Evolutionary conservation across 2,113 vertebrate genomes (phyloP).

Genomic region (Apodemus speciosus): DNA sequence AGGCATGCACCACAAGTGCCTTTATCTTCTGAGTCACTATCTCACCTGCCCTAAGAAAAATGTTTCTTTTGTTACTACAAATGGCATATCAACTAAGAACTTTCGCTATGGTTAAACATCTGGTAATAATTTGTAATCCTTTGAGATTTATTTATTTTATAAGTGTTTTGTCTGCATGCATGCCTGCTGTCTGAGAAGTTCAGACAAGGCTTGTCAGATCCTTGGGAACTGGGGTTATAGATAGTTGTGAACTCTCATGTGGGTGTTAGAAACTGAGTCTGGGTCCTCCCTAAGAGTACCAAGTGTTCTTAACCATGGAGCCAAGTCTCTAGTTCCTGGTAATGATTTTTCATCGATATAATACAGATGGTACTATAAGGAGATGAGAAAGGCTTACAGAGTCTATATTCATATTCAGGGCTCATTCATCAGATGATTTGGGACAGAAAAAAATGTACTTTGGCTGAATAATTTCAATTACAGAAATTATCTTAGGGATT

Average conservation of each 20-base stretch:
- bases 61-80: constrained; percentile 18
- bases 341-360: constrained; percentile 9
- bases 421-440: background rate
- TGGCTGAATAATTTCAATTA: background rate
- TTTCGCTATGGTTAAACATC: background rate
- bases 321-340: background rate
- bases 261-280: background rate
- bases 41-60: background rate
- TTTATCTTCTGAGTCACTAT: background rate
- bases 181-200: background rate
- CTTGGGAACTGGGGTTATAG: background rate
- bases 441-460: background rate
- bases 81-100: background rate
- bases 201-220: background rate
- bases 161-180: background rate
- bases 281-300: background rate
- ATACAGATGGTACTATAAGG: background rate
- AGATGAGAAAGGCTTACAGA: background rate
- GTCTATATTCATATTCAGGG: background rate
- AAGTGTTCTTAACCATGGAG: background rate
- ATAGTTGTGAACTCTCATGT: background rate
- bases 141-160: background rate
- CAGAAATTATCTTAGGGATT: background rate
- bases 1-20: background rate
- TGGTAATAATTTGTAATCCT: background rate